These are phyloP conservation scores for Eremophila alpestris DNA, from an alignment of 2,797 vertebrate genomes.

Conservation along the genomic window DNA sequence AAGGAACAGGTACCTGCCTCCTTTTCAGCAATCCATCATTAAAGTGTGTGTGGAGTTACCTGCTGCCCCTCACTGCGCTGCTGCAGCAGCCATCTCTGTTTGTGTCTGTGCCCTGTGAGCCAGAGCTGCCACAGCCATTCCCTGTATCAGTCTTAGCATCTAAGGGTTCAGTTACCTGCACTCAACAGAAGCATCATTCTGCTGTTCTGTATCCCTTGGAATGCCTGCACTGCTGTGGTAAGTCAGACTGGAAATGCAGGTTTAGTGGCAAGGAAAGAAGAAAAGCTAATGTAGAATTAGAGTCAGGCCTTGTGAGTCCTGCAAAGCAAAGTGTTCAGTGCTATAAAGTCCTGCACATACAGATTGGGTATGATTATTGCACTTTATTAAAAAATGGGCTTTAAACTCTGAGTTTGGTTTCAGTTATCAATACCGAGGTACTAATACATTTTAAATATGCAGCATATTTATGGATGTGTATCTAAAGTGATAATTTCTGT, in stretches of 20 bases:
- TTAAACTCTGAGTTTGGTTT: conserved; percentile 36
- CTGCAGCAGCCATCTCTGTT: not conserved
- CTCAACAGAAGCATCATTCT: conserved; percentile 52
- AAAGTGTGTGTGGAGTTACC: not conserved
- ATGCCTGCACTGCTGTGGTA: not conserved
- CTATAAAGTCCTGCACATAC: not conserved
- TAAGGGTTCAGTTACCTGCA: conserved; percentile 43
- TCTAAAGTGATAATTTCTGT: not conserved
- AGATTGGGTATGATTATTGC: not conserved
- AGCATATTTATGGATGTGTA: not conserved
- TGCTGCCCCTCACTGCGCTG: rapidly evolving
- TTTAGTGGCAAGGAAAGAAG: not conserved
- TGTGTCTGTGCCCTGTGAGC: conserved; percentile 41
- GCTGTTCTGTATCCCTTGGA: conserved; percentile 50
- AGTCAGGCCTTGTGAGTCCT: not conserved
- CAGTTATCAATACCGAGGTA: not conserved
- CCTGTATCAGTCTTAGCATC: conserved; percentile 16
- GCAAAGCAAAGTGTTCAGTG: not conserved
- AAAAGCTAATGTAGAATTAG: not conserved
- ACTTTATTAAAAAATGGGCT: conserved; percentile 32
- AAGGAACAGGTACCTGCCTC: conserved; percentile 90
- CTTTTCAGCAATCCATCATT: not conserved
- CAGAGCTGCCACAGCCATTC: not conserved
- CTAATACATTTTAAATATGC: not conserved
- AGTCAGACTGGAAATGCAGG: conserved; percentile 18